phyloP scores from a whole-genome alignment of 2,113 vertebrate species.

The pig (Sus scrofa) region T2T-Sscrofa CM000825.6:54477501-54478000 shows the following conservation, averaged over 20 bases:
- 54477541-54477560: not conserved
- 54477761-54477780: constrained; percentile 24
- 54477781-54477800: constrained; percentile 33
- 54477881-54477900: not conserved
- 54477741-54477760: not conserved
- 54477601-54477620: not conserved
- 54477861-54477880: constrained; percentile 54
- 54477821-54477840: not conserved
- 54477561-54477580: not conserved
- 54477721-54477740: not conserved
- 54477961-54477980: not conserved
- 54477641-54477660: not conserved
- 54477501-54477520: not conserved
- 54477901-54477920: not conserved
- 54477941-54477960: not conserved
- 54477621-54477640: not conserved
- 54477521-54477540: not conserved
- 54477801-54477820: constrained; percentile 54
- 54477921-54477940: not conserved
- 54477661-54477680: not conserved
- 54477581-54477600: not conserved
- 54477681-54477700: not conserved
- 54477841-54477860: not conserved
- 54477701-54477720: constrained; percentile 13
- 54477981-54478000: not conserved